These are phyloP conservation scores for Biston betularia DNA, from an alignment of 2,888 invertebrate genomes.

Conservation along the genomic window DNA sequence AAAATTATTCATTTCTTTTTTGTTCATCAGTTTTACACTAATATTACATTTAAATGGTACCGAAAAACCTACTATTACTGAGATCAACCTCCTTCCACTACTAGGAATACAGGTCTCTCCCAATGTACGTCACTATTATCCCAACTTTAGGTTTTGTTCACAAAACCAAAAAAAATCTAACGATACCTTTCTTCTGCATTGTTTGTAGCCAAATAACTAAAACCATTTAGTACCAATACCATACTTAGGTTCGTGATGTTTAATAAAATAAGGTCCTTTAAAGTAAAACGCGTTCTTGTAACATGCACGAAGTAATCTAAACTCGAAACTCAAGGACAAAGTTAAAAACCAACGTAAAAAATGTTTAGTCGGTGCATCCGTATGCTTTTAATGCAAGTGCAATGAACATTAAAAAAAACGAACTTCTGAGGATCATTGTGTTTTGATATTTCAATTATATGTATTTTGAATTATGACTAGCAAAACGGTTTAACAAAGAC, in stretches of 20 bases:
- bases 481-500: background rate
- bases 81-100: no score
- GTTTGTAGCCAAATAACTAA: background rate
- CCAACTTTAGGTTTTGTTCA: no score
- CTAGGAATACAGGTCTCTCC: no score
- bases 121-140: no score
- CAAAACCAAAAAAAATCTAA: no score
- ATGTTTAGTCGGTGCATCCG: constrained; percentile 78
- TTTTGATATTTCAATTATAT: constrained; percentile 47
- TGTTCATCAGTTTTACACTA: no score
- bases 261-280: constrained; percentile 37
- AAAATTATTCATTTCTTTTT: no score
- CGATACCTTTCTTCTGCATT: no score
- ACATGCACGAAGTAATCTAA: constrained; percentile 78
- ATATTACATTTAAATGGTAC: no score
- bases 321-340: constrained; percentile 84
- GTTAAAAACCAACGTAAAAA: constrained; percentile 75
- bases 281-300: constrained; percentile 54
- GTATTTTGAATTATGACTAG: background rate
- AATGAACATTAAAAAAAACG: constrained; percentile 56
- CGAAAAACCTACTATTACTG: no score
- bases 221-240: background rate
- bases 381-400: constrained; percentile 77
- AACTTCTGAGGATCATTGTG: constrained; percentile 22
- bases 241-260: background rate